Conservation (phyloP, 2,888 invertebrate genomes). For the Cyclophora albipunctata region DNA sequence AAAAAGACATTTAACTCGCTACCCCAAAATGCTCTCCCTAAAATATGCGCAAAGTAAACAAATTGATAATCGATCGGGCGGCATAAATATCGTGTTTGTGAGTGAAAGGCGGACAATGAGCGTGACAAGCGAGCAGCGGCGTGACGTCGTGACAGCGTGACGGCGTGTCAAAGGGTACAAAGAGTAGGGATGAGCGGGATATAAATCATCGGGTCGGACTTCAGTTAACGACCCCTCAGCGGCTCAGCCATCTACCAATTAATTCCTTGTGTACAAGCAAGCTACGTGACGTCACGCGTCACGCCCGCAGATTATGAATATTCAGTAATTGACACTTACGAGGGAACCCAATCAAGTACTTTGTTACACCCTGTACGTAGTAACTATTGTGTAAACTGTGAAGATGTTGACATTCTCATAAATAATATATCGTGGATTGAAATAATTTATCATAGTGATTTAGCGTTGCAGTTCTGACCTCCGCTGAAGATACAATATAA, state of each 20-base stretch:
- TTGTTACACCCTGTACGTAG: too few species aligned
- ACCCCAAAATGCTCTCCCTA: too few species aligned
- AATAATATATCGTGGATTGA: too few species aligned
- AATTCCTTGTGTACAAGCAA: conserved; percentile 23
- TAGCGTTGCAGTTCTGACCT: too few species aligned
- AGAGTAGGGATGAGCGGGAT: conserved; percentile 21
- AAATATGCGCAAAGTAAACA: conserved; percentile 4
- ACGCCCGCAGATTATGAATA: background rate
- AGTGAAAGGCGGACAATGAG: conserved; percentile 21
- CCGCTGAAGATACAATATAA: too few species aligned
- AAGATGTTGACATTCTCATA: too few species aligned
- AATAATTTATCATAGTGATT: too few species aligned
- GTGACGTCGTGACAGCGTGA: conserved; percentile 13
- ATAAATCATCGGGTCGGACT: conserved; percentile 41
- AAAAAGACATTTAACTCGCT: too few species aligned
- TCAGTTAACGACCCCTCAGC: conserved; percentile 37
- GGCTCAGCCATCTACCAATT: conserved; percentile 25
- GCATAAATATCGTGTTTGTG: conserved; percentile 18
- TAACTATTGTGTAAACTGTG: too few species aligned
- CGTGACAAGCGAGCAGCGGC: conserved; percentile 3
- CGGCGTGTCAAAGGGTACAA: conserved; percentile 28
- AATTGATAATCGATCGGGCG: conserved; percentile 18
- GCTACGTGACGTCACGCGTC: background rate
- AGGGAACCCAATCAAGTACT: too few species aligned
- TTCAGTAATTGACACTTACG: background rate